Percentiles rank a stretch among this genome's conserved stretches.
Conservation (phyloP, 2,888 invertebrate species). For the Napeogenes inachia region DNA sequence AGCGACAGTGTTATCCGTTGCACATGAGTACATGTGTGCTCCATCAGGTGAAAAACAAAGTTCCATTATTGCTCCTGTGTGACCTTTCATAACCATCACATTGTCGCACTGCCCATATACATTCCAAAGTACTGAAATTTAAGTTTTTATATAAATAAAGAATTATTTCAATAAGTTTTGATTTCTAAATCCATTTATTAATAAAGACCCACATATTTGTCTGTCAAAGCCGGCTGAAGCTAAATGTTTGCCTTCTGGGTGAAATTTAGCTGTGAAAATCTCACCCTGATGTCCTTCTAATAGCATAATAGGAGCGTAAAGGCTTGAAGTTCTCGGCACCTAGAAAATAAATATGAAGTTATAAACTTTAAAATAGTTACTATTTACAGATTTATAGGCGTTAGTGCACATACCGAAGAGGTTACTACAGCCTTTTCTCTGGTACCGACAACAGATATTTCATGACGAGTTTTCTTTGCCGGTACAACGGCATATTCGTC, state of each 20-base stretch:
- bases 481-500: constrained; percentile 79
- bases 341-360: constrained; percentile 47
- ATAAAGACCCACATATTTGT: constrained; percentile 87
- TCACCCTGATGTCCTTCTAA: constrained; percentile 98
- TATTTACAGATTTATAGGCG: no score
- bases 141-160: neutral
- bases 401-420: constrained; percentile 77
- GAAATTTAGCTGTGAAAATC: constrained; percentile 94
- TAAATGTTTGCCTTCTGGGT: constrained; percentile 96
- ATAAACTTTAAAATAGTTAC: neutral
- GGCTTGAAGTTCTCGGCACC: constrained; percentile 89
- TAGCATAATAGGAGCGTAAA: constrained; percentile 96
- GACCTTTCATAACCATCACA: constrained; percentile 93
- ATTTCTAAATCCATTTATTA: neutral
- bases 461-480: constrained; percentile 83
- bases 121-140: constrained; percentile 90
- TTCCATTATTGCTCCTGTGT: constrained; percentile 97
- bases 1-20: constrained; percentile 96
- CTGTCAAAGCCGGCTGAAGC: constrained; percentile 97
- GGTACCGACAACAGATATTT: constrained; percentile 81
- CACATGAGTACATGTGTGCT: constrained; percentile 90
- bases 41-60: constrained; percentile 92
- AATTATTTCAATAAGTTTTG: neutral
- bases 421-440: constrained; percentile 86
- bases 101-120: constrained; percentile 99